A percentile compares a stretch with the other conserved stretches of the same genome.
Evolutionary conservation across 2,113 vertebrate genomes (phyloP).

Genomic region (Crypturellus undulatus): DNA sequence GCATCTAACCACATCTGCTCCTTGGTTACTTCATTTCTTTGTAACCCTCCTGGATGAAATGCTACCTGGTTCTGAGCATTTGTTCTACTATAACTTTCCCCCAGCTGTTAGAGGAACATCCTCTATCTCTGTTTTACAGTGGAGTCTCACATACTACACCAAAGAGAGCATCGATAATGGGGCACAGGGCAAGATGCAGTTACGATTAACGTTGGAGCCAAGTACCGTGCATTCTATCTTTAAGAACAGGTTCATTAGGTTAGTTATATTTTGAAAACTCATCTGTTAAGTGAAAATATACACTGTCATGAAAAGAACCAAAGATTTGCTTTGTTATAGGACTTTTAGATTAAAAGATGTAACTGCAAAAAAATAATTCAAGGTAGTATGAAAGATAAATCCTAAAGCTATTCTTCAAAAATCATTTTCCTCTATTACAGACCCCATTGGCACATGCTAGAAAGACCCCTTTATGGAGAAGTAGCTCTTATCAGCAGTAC

Average conservation of each 20-base stretch:
- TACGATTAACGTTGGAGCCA: not conserved
- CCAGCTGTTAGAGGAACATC: not conserved
- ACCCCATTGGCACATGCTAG: not conserved
- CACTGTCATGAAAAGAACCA: not conserved
- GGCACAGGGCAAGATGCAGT: not conserved
- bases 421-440: conserved; percentile 29
- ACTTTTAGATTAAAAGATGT: not conserved
- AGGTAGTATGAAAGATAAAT: conserved; percentile 16
- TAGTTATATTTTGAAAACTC: not conserved
- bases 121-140: not conserved
- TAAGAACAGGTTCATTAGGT: not conserved
- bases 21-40: not conserved
- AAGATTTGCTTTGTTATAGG: not conserved
- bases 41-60: not conserved
- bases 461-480: conserved; percentile 43
- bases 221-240: not conserved
- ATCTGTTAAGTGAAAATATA: not conserved
- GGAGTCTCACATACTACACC: not conserved
- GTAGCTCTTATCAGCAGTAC: conserved; percentile 56
- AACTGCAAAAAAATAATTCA: not conserved
- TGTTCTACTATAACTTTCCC: not conserved
- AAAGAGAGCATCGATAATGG: not conserved
- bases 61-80: not conserved
- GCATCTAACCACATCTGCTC: not conserved
- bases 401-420: conserved; percentile 37